A percentile compares a stretch with the other conserved stretches of the same genome.
These are phyloP conservation scores for Clepsis dumicolana DNA, from an alignment of 2,888 invertebrate species.

Conservation along the genomic window DNA sequence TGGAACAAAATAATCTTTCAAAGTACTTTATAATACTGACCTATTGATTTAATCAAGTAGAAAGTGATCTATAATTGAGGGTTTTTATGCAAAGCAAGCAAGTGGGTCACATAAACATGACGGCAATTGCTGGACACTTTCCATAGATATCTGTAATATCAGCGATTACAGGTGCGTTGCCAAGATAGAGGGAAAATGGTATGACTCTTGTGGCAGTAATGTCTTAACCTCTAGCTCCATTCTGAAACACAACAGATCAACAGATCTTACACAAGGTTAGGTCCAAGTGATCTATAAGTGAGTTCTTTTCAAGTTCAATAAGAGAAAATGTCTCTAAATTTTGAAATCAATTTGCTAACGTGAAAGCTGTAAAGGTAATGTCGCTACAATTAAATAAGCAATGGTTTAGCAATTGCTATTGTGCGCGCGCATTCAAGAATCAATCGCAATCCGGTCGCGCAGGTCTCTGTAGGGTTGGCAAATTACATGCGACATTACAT, in stretches of 20 bases:
- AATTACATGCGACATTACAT: no score
- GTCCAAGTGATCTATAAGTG: neutral
- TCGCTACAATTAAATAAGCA: constrained; percentile 19
- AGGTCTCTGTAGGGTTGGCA: constrained; percentile 14
- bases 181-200: no score
- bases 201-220: no score
- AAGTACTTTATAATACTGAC: neutral
- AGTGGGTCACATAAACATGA: no score
- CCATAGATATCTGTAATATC: no score
- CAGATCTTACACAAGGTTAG: no score
- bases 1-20: neutral
- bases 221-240: no score
- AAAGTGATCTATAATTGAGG: no score
- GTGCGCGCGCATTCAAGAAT: constrained; percentile 24
- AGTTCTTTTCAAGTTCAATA: neutral
- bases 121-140: no score
- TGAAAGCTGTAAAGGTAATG: constrained; percentile 11
- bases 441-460: constrained; percentile 26
- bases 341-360: constrained; percentile 17
- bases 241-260: no score
- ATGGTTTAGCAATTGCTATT: constrained; percentile 23
- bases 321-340: neutral
- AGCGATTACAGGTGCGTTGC: no score
- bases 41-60: neutral
- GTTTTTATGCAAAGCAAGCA: no score